A percentile compares a stretch with the other conserved stretches of the same genome.
Evolutionary conservation across 2,113 vertebrate genomes (phyloP).

Genomic region (Oceanodroma tethys): DNA sequence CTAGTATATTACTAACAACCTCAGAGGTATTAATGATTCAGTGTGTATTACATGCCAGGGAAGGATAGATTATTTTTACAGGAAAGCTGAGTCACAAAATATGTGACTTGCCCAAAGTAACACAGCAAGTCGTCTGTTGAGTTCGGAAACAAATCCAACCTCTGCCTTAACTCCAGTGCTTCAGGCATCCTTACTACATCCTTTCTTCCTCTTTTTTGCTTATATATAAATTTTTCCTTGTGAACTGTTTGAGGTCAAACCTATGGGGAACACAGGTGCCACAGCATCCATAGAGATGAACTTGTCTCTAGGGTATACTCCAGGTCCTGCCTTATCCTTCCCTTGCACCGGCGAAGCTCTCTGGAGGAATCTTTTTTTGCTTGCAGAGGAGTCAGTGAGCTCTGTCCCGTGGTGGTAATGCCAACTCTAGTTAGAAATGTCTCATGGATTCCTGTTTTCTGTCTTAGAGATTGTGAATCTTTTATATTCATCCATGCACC

Average conservation of each 20-base stretch:
- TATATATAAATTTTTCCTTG: neutral
- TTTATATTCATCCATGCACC: neutral
- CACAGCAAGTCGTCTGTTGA: neutral
- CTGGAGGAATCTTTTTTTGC: neutral
- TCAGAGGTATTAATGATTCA: neutral
- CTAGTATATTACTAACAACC: neutral
- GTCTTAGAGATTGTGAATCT: neutral
- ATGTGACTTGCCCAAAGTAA: neutral
- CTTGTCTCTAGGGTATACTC: neutral
- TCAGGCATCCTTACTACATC: neutral
- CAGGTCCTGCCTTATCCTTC: neutral
- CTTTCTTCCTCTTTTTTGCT: neutral
- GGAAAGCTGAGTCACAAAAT: neutral
- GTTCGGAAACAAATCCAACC: neutral
- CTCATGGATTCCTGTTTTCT: neutral
- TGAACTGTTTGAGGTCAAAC: neutral
- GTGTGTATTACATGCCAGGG: neutral
- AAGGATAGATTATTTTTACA: neutral
- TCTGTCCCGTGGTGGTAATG: neutral
- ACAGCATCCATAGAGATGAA: neutral
- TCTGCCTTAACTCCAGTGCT: neutral
- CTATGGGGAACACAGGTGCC: neutral
- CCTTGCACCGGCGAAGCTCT: neutral
- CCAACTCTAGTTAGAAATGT: neutral
- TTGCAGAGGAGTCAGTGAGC: neutral